phyloP scores from a whole-genome alignment of 2,888 invertebrate species.

The Oxycera nigricornis region DNA sequence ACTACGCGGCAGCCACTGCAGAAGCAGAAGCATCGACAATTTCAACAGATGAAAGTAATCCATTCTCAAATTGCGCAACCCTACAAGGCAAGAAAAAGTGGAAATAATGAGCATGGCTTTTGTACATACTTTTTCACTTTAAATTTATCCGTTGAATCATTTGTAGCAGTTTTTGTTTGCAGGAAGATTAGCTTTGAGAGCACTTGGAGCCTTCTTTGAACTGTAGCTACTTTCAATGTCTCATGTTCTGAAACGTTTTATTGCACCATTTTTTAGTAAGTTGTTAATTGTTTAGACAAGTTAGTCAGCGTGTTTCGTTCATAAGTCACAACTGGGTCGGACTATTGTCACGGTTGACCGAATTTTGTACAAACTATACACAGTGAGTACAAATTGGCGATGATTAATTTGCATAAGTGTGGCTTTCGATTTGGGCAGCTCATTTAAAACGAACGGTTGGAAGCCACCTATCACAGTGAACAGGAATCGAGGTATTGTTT shows the following conservation, averaged over 20 bases:
- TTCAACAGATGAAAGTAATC: background rate
- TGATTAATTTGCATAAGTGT: no score
- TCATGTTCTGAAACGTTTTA: background rate
- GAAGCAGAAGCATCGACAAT: background rate
- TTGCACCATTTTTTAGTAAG: background rate
- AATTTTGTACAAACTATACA: no score
- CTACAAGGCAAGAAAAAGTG: background rate
- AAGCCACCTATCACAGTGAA: no score
- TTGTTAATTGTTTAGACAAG: constrained; percentile 6
- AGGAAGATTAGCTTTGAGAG: background rate
- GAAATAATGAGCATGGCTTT: constrained; percentile 3
- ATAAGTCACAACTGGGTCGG: no score
- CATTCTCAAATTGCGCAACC: background rate
- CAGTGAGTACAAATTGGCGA: no score
- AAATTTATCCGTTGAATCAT: background rate
- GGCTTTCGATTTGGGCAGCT: no score
- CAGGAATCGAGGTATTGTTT: no score
- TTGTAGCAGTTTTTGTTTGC: background rate
- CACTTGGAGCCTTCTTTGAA: background rate
- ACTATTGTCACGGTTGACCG: no score
- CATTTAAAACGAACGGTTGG: no score
- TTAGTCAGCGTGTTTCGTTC: no score
- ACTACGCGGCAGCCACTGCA: no score
- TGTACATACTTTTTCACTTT: background rate
- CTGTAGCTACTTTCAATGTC: background rate